phyloP scores from a whole-genome alignment of 1,140 invertebrate species.

The Chironomus tepperi region DNA sequence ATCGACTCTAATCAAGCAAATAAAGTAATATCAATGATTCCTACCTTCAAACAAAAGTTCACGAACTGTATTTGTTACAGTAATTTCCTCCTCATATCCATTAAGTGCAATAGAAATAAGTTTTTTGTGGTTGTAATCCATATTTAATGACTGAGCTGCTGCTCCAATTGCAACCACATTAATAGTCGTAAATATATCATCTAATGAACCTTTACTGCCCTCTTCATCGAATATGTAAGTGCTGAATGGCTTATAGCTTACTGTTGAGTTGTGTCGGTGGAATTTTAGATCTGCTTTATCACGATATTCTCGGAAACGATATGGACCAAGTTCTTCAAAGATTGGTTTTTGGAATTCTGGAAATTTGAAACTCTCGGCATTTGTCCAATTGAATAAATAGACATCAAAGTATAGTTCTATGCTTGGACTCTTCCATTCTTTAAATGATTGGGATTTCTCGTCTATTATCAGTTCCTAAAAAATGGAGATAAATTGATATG shows the following conservation, averaged over 20 bases:
- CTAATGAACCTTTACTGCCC: slow-evolving; percentile 62
- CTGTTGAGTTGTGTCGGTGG: slow-evolving; percentile 61
- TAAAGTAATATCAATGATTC: too few species aligned
- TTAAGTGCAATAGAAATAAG: slow-evolving; percentile 47
- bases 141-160: slow-evolving; percentile 49
- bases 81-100: slow-evolving; percentile 40
- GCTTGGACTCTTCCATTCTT: slow-evolving; percentile 62
- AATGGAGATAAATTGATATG: too few species aligned
- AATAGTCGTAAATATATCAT: slow-evolving; percentile 66
- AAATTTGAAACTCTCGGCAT: slow-evolving; percentile 50
- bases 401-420: slow-evolving; percentile 67
- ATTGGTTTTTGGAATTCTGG: slow-evolving; percentile 49
- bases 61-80: slow-evolving; percentile 49
- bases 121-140: slow-evolving; percentile 45
- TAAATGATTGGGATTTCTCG: slow-evolving; percentile 49
- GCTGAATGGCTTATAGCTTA: slow-evolving; percentile 67
- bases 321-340: slow-evolving; percentile 62
- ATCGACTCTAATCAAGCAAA: too few species aligned
- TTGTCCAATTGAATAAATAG: slow-evolving; percentile 78
- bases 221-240: slow-evolving; percentile 66
- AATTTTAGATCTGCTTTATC: slow-evolving; percentile 62
- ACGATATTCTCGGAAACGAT: slow-evolving; percentile 56
- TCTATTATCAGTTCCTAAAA: slow-evolving; percentile 52
- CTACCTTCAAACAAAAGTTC: slow-evolving; percentile 54
- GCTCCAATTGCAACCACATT: slow-evolving; percentile 77